Conservation (phyloP, 2,888 invertebrate genomes). For the Oscheius sp. region DNA sequence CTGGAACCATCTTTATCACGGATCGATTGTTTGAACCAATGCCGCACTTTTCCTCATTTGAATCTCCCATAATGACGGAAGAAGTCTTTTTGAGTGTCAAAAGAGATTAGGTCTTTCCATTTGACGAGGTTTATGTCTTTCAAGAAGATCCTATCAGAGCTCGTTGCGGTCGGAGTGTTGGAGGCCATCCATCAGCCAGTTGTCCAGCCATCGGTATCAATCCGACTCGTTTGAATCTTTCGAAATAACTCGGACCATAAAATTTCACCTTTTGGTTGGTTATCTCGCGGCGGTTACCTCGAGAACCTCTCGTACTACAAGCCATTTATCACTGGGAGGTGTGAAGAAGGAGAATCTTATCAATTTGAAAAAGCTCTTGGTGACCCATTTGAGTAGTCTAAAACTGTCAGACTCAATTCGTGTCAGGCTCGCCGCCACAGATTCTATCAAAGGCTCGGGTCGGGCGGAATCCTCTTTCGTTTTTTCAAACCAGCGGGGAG, state of each 20-base stretch:
- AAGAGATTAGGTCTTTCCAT: too few relatives aligned
- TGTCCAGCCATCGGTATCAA: too few relatives aligned
- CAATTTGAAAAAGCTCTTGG: too few relatives aligned
- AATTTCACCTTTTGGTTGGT: too few relatives aligned
- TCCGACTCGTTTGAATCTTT: too few relatives aligned
- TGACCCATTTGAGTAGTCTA: not conserved
- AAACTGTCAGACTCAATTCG: conserved; percentile 15
- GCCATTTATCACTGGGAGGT: not conserved
- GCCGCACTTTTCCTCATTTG: not conserved
- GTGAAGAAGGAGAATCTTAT: too few relatives aligned
- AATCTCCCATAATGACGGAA: too few relatives aligned
- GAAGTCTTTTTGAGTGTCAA: too few relatives aligned
- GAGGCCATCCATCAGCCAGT: conserved; percentile 14
- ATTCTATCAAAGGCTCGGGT: conserved; percentile 1
- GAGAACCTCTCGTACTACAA: too few relatives aligned
- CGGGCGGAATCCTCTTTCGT: conserved; percentile 10
- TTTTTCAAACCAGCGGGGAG: conserved; percentile 4
- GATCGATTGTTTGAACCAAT: conserved; percentile 11
- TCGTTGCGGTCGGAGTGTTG: conserved; percentile 24
- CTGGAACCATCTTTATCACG: conserved; percentile 2
- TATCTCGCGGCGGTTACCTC: too few relatives aligned
- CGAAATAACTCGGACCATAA: too few relatives aligned
- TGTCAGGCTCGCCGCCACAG: conserved; percentile 15
- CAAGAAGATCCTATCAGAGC: not conserved
- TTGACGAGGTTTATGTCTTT: conserved; percentile 1